Base-by-base conservation (phyloP, 2,888 invertebrate species). In the Apotomis turbidana region DNA sequence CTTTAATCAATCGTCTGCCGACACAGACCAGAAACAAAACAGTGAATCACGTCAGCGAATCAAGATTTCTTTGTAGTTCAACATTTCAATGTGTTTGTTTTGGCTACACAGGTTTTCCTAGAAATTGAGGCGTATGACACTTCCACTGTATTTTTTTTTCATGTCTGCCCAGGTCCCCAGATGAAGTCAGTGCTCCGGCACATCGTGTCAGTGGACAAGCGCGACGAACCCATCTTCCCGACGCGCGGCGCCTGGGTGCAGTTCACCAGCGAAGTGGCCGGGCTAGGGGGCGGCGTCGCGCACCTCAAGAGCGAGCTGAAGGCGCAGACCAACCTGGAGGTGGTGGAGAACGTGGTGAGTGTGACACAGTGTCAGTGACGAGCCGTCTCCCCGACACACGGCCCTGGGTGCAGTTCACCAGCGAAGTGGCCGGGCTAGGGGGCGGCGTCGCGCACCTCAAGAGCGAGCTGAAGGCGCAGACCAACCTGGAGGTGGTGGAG, bases 371-470 rank as follows among this genome's bases (percentile, higher is more conserved):
- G 6, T 41, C 5, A 4, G 98, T 74, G 97, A 98, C 87, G 96
- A 96, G 79, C 87, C 91, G 95, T 98, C 71, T 97, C 98, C 87
- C 98, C 98, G 3, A 95, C 95, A 5, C 89, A 91, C 57, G 98
- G 98, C 4, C 95, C 5, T 91, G 96, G 76, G 87, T 97, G 5
- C 96, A 96, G 90, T 93, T 97, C 74, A 95, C 95, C 5, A 95
- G 97, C 79, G 99, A 99, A 79, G 94, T 97, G 80, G 98, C 98
- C 41, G 96, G 98, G 0, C 86, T 98, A 5, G 98, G 99, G 9
- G 99, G 99, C 3, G 97, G 98, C 85, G 95, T 98, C n/a, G 96
- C 97, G 13, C 98, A 98, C 86, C 85, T 98, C 44, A 97, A 97
- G 90, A 97, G 97, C 77, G 98, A 98, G 75, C 79, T 92, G 52